phyloP scores from a whole-genome alignment of 2,113 vertebrate genomes.

The Chitala chitala region DNA sequence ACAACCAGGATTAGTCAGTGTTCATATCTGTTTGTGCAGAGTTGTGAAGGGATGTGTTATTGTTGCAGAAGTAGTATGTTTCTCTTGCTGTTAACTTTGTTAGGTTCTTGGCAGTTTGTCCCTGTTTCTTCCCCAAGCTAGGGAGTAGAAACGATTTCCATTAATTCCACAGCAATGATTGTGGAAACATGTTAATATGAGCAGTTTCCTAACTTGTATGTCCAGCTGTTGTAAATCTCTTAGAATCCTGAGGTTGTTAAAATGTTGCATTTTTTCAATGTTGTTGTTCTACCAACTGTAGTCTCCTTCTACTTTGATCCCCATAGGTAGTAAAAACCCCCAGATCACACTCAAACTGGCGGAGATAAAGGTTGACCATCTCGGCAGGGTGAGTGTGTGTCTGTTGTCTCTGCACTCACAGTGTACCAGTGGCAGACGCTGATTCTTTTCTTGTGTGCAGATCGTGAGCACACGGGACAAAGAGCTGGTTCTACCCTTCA shows the following conservation, averaged over 20 bases:
- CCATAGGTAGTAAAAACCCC: conserved; percentile 90
- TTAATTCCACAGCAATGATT: not conserved
- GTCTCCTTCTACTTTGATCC: not conserved
- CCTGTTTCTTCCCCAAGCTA: not conserved
- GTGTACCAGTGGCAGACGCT: not conserved
- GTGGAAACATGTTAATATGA: not conserved
- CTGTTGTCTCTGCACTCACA: not conserved
- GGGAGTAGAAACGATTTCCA: not conserved
- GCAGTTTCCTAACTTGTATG: not conserved
- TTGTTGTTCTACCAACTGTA: not conserved
- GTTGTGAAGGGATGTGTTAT: not conserved
- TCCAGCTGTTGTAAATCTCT: not conserved
- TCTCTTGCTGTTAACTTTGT: too few relatives aligned
- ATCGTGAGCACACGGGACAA: conserved; percentile 78
- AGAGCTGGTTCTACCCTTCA: conserved; percentile 81
- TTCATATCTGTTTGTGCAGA: not conserved
- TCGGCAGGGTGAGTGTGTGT: conserved; percentile 73
- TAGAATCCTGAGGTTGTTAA: too few relatives aligned
- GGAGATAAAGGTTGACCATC: conserved; percentile 78
- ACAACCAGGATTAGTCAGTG: too few relatives aligned
- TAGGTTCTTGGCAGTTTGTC: too few relatives aligned
- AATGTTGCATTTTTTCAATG: not conserved
- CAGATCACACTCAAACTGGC: conserved; percentile 84
- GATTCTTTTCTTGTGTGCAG: conserved; percentile 50
- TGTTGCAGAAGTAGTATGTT: not conserved